A percentile compares a stretch with the other conserved stretches of the same genome.
Evolutionary conservation across 2,888 invertebrate genomes (phyloP).

Genomic region (Xestoiulus laeticollis): DNA sequence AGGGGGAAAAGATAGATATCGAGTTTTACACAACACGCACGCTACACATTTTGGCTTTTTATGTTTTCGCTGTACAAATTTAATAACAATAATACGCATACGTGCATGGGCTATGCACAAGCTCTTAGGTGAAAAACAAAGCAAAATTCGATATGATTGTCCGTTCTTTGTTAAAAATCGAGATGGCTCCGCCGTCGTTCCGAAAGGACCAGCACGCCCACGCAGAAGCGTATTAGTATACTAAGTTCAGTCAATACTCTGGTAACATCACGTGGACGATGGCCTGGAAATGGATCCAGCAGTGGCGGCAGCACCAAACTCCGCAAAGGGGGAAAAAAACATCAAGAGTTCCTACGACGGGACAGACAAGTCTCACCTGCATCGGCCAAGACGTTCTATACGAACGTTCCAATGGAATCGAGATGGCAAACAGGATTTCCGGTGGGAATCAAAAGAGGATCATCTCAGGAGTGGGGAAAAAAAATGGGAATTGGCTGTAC

Average conservation of each 20-base stretch:
- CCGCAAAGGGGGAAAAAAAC: not conserved
- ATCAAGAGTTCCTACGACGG: not conserved
- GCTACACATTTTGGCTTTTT: constrained; percentile 33
- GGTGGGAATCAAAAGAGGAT: constrained; percentile 12
- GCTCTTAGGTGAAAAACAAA: constrained; percentile 28
- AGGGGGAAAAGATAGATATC: not conserved
- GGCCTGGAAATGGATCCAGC: not conserved
- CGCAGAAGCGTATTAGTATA: constrained; percentile 21
- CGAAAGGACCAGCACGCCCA: constrained; percentile 27
- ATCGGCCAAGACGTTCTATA: not conserved
- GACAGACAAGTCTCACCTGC: not conserved
- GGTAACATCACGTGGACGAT: constrained; percentile 2
- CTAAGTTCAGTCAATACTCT: constrained; percentile 16
- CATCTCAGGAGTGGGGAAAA: not conserved
- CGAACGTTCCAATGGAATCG: constrained; percentile 13
- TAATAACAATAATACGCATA: constrained; percentile 6
- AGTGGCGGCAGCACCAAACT: constrained; percentile 1
- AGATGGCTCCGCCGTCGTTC: not conserved
- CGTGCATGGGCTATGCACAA: constrained; percentile 18
- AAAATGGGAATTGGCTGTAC: not conserved
- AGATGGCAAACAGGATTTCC: constrained; percentile 5
- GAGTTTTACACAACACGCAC: not conserved
- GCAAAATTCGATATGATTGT: constrained; percentile 37
- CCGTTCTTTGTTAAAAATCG: constrained; percentile 25
- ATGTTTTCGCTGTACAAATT: constrained; percentile 29